Evolutionary conservation across 2,113 vertebrate species (phyloP).

Genomic region (Camelus bactrianus): DNA sequence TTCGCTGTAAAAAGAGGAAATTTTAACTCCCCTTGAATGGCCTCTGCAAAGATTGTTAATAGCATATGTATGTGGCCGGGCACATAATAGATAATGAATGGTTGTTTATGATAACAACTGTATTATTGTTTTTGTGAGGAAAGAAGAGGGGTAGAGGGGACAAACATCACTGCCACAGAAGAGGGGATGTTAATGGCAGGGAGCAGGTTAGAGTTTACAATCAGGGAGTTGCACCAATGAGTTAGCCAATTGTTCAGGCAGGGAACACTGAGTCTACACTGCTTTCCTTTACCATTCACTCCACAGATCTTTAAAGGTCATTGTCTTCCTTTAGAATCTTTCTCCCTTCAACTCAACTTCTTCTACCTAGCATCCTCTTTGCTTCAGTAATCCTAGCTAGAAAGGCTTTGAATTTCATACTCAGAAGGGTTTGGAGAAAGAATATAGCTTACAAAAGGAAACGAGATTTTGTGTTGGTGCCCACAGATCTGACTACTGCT

Average conservation of each 20-base stretch:
- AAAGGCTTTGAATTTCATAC: conserved; percentile 49
- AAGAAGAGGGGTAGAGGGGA: neutral
- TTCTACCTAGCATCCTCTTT: neutral
- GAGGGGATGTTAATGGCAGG: neutral
- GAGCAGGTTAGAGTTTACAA: neutral
- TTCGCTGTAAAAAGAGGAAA: neutral
- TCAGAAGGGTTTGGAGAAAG: conserved; percentile 75
- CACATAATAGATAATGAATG: neutral
- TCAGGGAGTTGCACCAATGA: neutral
- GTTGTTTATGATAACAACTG: neutral
- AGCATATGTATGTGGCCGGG: neutral
- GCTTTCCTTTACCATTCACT: neutral
- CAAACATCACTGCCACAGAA: neutral
- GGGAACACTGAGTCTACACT: neutral
- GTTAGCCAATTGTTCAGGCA: neutral
- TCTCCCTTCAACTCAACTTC: neutral
- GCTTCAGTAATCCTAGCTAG: neutral
- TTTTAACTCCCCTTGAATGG: neutral
- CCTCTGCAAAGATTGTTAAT: neutral
- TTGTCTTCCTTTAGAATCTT: neutral
- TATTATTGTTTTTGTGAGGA: neutral
- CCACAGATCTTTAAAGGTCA: neutral
- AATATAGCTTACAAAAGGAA: conserved; percentile 68
- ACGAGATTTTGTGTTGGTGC: conserved; percentile 67
- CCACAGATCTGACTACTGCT: conserved; percentile 51